Percentiles rank a stretch among this genome's conserved stretches.
Conservation (phyloP, 1,140 invertebrate species). For the Drosophila pseudoobscura region DNA sequence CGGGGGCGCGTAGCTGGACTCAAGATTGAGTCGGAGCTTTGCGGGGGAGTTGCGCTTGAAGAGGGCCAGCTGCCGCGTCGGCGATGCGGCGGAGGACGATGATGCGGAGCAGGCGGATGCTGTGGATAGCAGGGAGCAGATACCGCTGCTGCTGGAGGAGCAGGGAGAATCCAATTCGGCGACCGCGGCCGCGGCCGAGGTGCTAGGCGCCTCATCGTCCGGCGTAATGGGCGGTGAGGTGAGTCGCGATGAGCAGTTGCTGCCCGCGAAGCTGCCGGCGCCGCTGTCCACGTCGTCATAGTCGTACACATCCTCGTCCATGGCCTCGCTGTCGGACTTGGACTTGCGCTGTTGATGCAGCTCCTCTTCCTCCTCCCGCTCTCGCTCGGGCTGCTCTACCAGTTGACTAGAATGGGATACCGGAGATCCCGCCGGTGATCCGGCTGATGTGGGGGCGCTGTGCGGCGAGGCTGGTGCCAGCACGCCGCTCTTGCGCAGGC, state of each 20-base stretch:
- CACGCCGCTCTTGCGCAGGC: constrained; percentile 85
- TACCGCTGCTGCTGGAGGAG: constrained; percentile 59
- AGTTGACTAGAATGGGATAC: constrained; percentile 63
- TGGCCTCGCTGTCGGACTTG: constrained; percentile 72
- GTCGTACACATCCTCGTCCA: constrained; percentile 72
- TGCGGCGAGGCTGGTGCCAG: constrained; percentile 59
- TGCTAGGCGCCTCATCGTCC: constrained; percentile 68
- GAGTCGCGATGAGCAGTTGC: constrained; percentile 75
- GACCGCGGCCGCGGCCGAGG: constrained; percentile 52
- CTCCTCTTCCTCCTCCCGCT: constrained; percentile 11
- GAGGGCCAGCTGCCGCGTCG: constrained; percentile 58
- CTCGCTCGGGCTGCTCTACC: constrained; percentile 53
- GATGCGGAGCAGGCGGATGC: constrained; percentile 37
- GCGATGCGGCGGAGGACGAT: constrained; percentile 31
- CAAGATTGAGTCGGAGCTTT: constrained; percentile 75
- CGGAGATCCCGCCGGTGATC: constrained; percentile 13
- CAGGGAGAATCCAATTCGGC: constrained; percentile 63
- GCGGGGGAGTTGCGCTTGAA: constrained; percentile 79
- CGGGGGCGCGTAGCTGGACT: constrained; percentile 64
- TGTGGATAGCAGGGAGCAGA: constrained; percentile 46
- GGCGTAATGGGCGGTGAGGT: constrained; percentile 77
- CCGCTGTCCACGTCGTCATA: constrained; percentile 73
- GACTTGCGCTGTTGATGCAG: constrained; percentile 41
- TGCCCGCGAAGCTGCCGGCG: constrained; percentile 64
- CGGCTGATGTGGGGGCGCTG: constrained; percentile 20